Evolutionary conservation across 2,888 invertebrate genomes (phyloP).

Genomic region (Oxycera nigricornis): DNA sequence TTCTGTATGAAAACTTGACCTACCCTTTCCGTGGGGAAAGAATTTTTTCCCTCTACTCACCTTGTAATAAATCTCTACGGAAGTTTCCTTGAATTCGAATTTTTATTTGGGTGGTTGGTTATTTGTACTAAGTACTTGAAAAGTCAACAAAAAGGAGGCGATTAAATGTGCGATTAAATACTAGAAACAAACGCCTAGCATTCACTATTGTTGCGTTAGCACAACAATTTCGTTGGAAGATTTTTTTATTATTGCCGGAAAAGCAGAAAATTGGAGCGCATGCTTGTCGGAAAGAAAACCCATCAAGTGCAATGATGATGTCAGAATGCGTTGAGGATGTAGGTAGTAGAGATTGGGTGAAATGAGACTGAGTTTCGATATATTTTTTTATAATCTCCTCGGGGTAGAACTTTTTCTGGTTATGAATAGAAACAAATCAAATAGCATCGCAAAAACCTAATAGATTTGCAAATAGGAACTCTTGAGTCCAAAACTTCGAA

Average conservation of each 20-base stretch:
- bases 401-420: no score
- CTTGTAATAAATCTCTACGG: constrained; percentile 30
- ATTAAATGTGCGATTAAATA: neutral
- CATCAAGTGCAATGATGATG: constrained; percentile 22
- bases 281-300: constrained; percentile 21
- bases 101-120: neutral
- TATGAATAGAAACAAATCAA: no score
- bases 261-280: constrained; percentile 19
- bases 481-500: no score
- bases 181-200: neutral
- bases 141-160: neutral
- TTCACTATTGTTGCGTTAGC: constrained; percentile 4
- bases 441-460: no score
- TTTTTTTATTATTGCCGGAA: constrained; percentile 18
- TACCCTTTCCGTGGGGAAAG: neutral
- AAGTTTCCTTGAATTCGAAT: neutral
- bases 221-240: constrained; percentile 7
- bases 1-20: constrained; percentile 5
- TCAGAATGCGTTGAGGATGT: no score
- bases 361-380: no score
- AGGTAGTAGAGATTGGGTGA: no score
- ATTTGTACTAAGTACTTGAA: neutral
- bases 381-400: no score
- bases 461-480: no score
- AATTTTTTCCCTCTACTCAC: constrained; percentile 10